Base-by-base conservation (phyloP, 2,888 invertebrate genomes). In the Orthosia incerta region DNA sequence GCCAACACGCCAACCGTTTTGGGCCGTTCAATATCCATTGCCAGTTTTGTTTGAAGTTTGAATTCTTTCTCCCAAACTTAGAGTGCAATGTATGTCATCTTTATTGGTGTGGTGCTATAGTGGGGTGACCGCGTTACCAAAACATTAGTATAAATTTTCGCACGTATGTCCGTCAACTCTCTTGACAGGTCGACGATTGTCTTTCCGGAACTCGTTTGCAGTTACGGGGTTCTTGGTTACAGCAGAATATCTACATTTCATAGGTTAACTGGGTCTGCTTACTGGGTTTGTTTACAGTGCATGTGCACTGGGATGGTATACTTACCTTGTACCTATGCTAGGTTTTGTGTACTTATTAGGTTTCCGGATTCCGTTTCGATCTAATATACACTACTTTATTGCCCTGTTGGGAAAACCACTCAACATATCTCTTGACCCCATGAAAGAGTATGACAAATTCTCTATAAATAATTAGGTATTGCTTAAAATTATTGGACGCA, bases 141-240 rank as follows among this genome's bases (percentile, higher is more conserved):
- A 88, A 85, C 90, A 90, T 90, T 90, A 90, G 90, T 89, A 86
- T 88, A 90, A 84, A 88, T 89, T 90, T 91, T 91, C 91, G 88
- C 89, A 74, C 86, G 89, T 89, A 89, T 76, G 87, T 87, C 87
- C 81, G 84, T 89, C 89, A 86, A 59, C 76, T 31, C 48, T 60
- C 9, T 75, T 82, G 88, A 89, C 87, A 80, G 85, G 72, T 87
- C 80, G 89, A 87, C 87, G 90, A 90, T 88, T 88, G 88, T 86
- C 80, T 87, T 90, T 89, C 90, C 90, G 90, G 86, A 87, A 86
- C 87, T 86, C 86, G 84, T 88, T 86, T 88, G 83, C 87, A 75
- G 80, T 81, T 84, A 77, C 82, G 72, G 72, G 65, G 60, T 84
- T 82, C 83, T 79, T 68, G 67, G 84, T 86, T 86, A 77, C 75